Evolutionary conservation across 2,888 invertebrate species (phyloP), one percentile per base, ranked within the genome.

Genomic region (Chrysolina haemoptera): DNA sequence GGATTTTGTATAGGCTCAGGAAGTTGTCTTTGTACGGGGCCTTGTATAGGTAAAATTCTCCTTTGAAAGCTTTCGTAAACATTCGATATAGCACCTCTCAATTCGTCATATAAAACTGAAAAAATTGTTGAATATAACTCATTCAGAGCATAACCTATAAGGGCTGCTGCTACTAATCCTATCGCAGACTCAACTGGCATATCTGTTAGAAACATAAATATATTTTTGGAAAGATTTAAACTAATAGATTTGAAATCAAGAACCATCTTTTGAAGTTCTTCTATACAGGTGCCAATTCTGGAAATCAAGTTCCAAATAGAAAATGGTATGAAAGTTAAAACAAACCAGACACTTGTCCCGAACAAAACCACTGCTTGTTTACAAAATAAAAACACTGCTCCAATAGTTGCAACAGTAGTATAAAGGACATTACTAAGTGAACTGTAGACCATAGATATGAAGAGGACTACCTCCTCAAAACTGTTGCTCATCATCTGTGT

Each of bases 281-380:
- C 27, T 20, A 70, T 12, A 14, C 62, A n/a, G 20, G 53, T 20
- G 12, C 63, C 8, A 11, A 63, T 27, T 27, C 67, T 16, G 20
- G 22, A 4, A 6, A 71, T 5, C 10, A 71, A n/a, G 55, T 53
- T 71, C 62, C 62, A 64, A 14, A 73, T 14, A 6, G 73, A 64
- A 12, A 82, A 75, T 71, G 86, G 86, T 62, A 85, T 72, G 46
- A 83, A 73, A 35, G 84, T 84, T 62, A 85, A 62, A 22, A 79
- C 72, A 78, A 85, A 85, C 85, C 85, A 86, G 40, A 84, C 80
- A 65, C 85, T 84, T 6, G 83, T 80, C 14, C 86, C 86, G 75
- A 84, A 81, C 40, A 86, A 70, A 59, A 85, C 73, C 16, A 83
- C 62, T 8, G 83, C 46, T 46, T 83, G 78, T 76, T 84, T 86